These are phyloP conservation scores for Paramisgurnus dabryanus DNA, from an alignment of 2,113 vertebrate genomes.

Conservation along the genomic window DNA sequence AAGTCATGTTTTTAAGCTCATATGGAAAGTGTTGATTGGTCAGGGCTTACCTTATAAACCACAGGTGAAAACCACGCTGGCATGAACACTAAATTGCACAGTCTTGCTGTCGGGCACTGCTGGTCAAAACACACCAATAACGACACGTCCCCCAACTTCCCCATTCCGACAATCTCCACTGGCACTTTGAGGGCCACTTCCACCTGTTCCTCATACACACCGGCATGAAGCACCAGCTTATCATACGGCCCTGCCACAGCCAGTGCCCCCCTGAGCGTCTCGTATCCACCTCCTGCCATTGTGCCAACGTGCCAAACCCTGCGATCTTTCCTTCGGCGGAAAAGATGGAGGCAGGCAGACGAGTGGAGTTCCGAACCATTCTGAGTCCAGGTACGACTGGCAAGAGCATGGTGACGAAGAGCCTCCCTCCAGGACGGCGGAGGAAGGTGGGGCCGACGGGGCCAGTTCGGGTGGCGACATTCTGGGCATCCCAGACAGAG, in stretches of 20 bases:
- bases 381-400: slow-evolving; percentile 84
- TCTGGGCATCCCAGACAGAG: slow-evolving; percentile 80
- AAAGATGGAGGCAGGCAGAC: slow-evolving; percentile 81
- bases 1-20: background rate
- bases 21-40: background rate
- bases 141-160: slow-evolving; percentile 78
- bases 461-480: slow-evolving; percentile 88
- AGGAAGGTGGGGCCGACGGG: slow-evolving; percentile 78
- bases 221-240: slow-evolving; percentile 78
- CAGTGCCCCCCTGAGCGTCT: slow-evolving; percentile 81
- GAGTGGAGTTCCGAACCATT: slow-evolving; percentile 77
- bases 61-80: slow-evolving; percentile 84
- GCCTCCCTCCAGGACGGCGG: slow-evolving; percentile 84
- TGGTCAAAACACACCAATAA: slow-evolving; percentile 86
- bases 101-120: slow-evolving; percentile 82
- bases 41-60: slow-evolving; percentile 82
- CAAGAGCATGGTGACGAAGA: slow-evolving; percentile 81
- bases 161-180: slow-evolving; percentile 82
- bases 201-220: slow-evolving; percentile 84
- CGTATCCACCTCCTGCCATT: slow-evolving; percentile 71
- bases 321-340: slow-evolving; percentile 79
- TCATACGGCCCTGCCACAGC: slow-evolving; percentile 78
- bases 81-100: slow-evolving; percentile 87
- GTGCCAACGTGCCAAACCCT: slow-evolving; percentile 73
- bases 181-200: slow-evolving; percentile 84